Base-by-base conservation (phyloP, 2,797 vertebrate genomes). In the Gallinago nigripennis region DNA sequence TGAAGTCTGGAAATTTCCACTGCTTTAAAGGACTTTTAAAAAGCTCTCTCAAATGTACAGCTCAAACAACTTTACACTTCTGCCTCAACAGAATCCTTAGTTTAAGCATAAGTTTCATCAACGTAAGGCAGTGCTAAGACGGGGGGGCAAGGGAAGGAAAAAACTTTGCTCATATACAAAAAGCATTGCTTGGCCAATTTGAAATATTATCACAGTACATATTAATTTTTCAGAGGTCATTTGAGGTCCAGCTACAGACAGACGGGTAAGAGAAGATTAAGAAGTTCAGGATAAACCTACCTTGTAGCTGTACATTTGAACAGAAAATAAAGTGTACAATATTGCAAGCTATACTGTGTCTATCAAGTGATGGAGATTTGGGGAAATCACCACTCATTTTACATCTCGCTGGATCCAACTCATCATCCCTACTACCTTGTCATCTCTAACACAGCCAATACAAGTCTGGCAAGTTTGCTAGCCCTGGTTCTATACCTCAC, bases 1-100 rank as follows among this genome's bases (percentile, higher is more conserved):
- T 69, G 53, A 96, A 96, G 85, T 33, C 60, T 97, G 96, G 95
- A 97, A 98, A 95, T 96, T 97, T 97, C 96, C 96, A 97, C 63
- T 92, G 73, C 31, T 95, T 94, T 92, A 57, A 68, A 70, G 57
- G n/a, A 72, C 51, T 79, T 86, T 89, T 72, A 20, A 46, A 95
- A 96, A 88, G 51, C 12, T 56, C 75, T 92, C 68, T 90, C 77
- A 94, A 92, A 91, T 60, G 25, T 24, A 94, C 78, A 89, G 46
- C 83, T 84, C 50, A 85, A 97, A 57, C 48, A 71, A 37, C 63
- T 72, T 75, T 86, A 82, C 61, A 84, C 69, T 87, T 94, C 61
- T 60, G 90, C 43, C 68, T 83, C 82, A 48, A 88, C 3, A 39
- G 28, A 95, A 72, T 43, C 35, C 84, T 93, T 31, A 89, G 63